Evolutionary conservation across 2,888 invertebrate genomes (phyloP).

Genomic region (Dynastes grantii): DNA sequence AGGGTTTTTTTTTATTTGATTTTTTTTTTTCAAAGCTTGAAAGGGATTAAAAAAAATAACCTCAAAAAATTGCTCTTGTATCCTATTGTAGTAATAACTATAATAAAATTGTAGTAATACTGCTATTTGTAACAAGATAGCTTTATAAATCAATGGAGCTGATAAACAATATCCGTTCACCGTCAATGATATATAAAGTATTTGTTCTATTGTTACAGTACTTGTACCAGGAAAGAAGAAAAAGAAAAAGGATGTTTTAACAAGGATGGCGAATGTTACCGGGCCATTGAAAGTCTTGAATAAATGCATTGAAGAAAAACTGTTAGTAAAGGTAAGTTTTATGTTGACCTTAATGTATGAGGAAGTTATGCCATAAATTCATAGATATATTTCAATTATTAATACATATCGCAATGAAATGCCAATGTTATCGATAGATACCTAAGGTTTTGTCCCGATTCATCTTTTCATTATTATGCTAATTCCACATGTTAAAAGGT

Average conservation of each 20-base stretch:
- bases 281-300: conserved; percentile 79
- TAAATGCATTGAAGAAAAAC: conserved; percentile 75
- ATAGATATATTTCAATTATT: too few relatives aligned
- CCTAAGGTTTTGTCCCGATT: too few relatives aligned
- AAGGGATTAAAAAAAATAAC: too few relatives aligned
- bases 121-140: too few relatives aligned
- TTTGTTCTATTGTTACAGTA: conserved; percentile 62
- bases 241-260: conserved; percentile 71
- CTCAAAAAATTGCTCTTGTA: too few relatives aligned
- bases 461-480: neutral
- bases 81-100: too few relatives aligned
- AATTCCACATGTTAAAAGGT: neutral
- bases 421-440: neutral
- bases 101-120: too few relatives aligned
- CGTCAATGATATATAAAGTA: neutral
- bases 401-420: neutral
- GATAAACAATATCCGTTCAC: too few relatives aligned
- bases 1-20: too few relatives aligned
- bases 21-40: too few relatives aligned
- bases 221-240: conserved; percentile 61
- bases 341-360: neutral
- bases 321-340: conserved; percentile 76
- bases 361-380: too few relatives aligned
- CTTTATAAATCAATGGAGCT: too few relatives aligned
- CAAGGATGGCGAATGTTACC: conserved; percentile 71